Conservation (phyloP, 2,888 invertebrate species). For the Eudiplozoon nipponicum region DNA sequence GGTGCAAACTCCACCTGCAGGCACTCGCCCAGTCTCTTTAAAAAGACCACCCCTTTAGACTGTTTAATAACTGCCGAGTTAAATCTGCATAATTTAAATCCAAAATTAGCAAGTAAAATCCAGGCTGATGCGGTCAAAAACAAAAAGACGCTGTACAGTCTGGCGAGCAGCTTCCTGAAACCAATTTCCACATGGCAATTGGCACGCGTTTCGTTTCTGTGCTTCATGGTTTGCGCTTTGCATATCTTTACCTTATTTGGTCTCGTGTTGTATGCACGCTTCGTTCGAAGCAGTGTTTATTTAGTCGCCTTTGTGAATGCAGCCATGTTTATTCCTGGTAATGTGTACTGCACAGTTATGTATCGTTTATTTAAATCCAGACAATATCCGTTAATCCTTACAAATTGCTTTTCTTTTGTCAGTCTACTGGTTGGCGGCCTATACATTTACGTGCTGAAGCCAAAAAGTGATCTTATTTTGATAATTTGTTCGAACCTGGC, state of each 20-base stretch:
- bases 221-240: neutral
- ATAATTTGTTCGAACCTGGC: neutral
- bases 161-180: too few relatives aligned
- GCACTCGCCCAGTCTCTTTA: too few relatives aligned
- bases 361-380: neutral
- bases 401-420: neutral
- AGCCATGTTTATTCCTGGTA: neutral
- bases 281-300: neutral
- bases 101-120: too few relatives aligned
- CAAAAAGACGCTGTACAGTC: too few relatives aligned
- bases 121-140: too few relatives aligned
- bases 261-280: neutral
- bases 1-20: too few relatives aligned
- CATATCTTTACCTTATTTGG: neutral
- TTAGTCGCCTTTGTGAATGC: neutral
- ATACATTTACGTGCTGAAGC: neutral
- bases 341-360: neutral
- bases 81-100: too few relatives aligned
- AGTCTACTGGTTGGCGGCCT: neutral
- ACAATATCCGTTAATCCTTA: neutral
- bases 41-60: too few relatives aligned
- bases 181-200: too few relatives aligned
- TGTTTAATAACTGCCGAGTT: too few relatives aligned
- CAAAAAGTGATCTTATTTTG: neutral
- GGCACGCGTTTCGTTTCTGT: too few relatives aligned